Percentiles rank a stretch among this genome's conserved stretches.
These are phyloP conservation scores for Ectropis crepuscularia DNA, from an alignment of 2,888 invertebrate species.

Conservation along the genomic window DNA sequence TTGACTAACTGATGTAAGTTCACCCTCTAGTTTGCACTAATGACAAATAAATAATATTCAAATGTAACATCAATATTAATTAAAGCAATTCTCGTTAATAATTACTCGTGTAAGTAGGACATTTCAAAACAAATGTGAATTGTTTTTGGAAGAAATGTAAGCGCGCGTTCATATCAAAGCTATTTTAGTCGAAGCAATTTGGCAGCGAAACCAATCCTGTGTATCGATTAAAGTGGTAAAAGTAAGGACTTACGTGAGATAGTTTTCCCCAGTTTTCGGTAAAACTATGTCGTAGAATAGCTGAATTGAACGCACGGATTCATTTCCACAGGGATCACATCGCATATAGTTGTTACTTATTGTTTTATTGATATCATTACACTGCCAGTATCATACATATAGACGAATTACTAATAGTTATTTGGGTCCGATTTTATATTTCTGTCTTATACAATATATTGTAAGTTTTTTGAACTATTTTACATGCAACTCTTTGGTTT, in stretches of 20 bases:
- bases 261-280: not conserved
- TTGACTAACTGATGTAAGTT: conserved; percentile 75
- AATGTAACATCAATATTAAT: conserved; percentile 73
- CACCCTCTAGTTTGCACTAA: conserved; percentile 82
- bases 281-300: not conserved
- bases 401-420: conserved; percentile 75
- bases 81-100: conserved; percentile 82
- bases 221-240: not conserved
- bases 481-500: conserved; percentile 58
- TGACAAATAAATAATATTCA: conserved; percentile 67
- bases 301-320: conserved; percentile 50
- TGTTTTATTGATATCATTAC: conserved; percentile 73
- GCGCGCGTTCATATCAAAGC: conserved; percentile 31
- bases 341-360: conserved; percentile 55
- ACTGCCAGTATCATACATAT: conserved; percentile 82
- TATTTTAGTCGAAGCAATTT: conserved; percentile 2
- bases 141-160: conserved; percentile 14
- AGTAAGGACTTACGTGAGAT: not conserved
- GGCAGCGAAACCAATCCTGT: not conserved
- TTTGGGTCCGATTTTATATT: conserved; percentile 83
- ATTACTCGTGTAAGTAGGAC: conserved; percentile 74
- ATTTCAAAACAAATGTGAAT: conserved; percentile 51
- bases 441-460: conserved; percentile 79
- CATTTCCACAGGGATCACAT: conserved; percentile 13
- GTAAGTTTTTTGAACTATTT: conserved; percentile 80